A percentile compares a stretch with the other conserved stretches of the same genome.
Conservation (phyloP, 1,140 invertebrate genomes). For the Nylanderia fulva region DNA sequence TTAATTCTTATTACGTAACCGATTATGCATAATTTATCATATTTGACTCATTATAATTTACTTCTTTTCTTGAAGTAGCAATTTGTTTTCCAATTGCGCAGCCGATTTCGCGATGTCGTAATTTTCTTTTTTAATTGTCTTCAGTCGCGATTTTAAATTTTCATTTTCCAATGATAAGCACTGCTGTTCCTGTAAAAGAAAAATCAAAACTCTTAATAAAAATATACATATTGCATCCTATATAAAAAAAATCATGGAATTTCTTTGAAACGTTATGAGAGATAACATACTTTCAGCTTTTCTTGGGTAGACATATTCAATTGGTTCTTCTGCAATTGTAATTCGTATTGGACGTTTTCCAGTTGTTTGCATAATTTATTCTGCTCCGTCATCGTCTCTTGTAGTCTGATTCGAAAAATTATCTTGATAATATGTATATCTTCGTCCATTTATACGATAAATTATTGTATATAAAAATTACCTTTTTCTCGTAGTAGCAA, state of each 20-base stretch:
- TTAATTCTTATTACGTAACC: background rate
- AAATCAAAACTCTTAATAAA: slow-evolving; percentile 3
- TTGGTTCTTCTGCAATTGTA: slow-evolving; percentile 57
- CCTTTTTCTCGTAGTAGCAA: slow-evolving; percentile 49
- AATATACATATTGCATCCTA: too few species aligned
- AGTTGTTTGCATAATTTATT: slow-evolving; percentile 54
- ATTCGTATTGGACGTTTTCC: slow-evolving; percentile 11
- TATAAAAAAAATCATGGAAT: background rate
- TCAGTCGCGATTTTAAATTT: slow-evolving; percentile 44
- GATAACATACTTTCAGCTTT: slow-evolving; percentile 59
- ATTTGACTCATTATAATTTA: slow-evolving; percentile 28
- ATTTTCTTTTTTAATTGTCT: slow-evolving; percentile 38
- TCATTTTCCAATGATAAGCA: background rate
- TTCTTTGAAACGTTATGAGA: background rate
- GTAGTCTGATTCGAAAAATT: slow-evolving; percentile 54
- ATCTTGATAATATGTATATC: background rate
- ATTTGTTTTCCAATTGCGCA: slow-evolving; percentile 43
- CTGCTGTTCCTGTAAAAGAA: slow-evolving; percentile 43
- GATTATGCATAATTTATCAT: background rate
- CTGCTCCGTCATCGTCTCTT: slow-evolving; percentile 20
- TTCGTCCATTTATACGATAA: too few species aligned
- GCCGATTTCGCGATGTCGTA: slow-evolving; percentile 29
- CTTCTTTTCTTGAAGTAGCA: slow-evolving; percentile 58
- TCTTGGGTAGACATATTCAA: slow-evolving; percentile 45
- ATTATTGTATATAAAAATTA: background rate